A percentile compares a stretch with the other conserved stretches of the same genome.
phyloP scores from a whole-genome alignment of 1,140 invertebrate genomes.

The Cryptotermes secundus region DNA sequence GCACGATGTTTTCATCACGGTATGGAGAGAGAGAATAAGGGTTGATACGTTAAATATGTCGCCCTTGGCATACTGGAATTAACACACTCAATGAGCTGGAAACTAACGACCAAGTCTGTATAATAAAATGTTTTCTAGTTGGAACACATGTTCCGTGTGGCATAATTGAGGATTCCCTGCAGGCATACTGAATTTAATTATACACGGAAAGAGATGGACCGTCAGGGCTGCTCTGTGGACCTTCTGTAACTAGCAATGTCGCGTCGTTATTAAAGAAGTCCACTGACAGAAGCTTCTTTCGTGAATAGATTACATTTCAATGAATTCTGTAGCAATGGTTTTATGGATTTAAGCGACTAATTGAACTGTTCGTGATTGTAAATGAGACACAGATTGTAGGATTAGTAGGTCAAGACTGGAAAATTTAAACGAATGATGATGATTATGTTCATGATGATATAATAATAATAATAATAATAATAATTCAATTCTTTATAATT shows the following conservation, averaged over 20 bases:
- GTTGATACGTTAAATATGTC: slow-evolving; percentile 19
- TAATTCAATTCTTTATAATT: no score
- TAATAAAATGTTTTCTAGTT: slow-evolving; percentile 20
- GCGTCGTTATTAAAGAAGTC: neutral
- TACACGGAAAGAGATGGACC: neutral
- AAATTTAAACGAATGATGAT: neutral
- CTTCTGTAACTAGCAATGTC: neutral
- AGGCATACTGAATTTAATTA: slow-evolving; percentile 10
- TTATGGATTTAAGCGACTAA: neutral
- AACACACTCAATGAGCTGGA: slow-evolving; percentile 18
- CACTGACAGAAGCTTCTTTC: neutral
- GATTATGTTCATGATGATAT: no score
- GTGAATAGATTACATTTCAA: neutral
- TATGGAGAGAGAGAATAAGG: neutral
- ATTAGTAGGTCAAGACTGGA: no score
- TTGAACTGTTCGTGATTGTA: no score
- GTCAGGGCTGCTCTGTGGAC: neutral
- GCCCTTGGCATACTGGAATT: slow-evolving; percentile 8
- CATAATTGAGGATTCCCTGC: slow-evolving; percentile 3
- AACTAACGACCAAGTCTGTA: neutral
- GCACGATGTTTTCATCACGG: slow-evolving; percentile 3
- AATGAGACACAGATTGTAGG: no score
- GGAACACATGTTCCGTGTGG: slow-evolving; percentile 9
- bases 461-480: no score
- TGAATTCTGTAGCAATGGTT: neutral